Evolutionary conservation across 92 coral and sea anemone species (phyloP).

Genomic region (Siderastrea radians): DNA sequence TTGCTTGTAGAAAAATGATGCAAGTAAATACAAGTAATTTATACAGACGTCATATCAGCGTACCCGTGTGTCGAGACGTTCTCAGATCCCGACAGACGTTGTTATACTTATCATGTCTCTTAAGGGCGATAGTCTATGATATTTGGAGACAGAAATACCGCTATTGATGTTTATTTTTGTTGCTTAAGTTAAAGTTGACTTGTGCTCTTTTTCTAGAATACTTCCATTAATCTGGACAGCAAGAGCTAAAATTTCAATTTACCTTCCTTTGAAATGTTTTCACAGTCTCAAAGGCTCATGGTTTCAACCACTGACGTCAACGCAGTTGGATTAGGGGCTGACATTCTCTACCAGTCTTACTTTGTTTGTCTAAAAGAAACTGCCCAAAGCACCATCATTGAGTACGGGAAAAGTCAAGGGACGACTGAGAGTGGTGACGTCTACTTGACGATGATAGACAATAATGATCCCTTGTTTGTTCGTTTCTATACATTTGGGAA

Average conservation of each 20-base stretch:
- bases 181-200: too few species aligned
- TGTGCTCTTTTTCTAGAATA: not conserved
- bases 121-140: too few species aligned
- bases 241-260: not conserved
- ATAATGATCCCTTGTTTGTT: not conserved
- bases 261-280: not conserved
- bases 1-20: too few species aligned
- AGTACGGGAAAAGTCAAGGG: slow-evolving; percentile 57
- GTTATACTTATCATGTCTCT: too few species aligned
- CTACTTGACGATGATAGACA: slow-evolving; percentile 12
- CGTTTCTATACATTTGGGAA: slow-evolving; percentile 67
- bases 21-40: too few species aligned
- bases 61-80: too few species aligned
- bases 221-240: not conserved
- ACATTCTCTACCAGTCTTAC: too few species aligned
- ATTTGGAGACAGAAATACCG: too few species aligned
- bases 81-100: too few species aligned
- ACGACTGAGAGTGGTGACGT: slow-evolving; percentile 15
- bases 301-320: slow-evolving; percentile 7
- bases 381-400: slow-evolving; percentile 14
- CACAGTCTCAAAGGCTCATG: slow-evolving; percentile 6
- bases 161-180: too few species aligned
- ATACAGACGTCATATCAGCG: too few species aligned
- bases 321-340: not conserved
- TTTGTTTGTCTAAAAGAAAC: not conserved